Evolutionary conservation across 2,797 vertebrate genomes (phyloP), one percentile per base, ranked within the genome.

Genomic region (Lepus oiostolus): DNA sequence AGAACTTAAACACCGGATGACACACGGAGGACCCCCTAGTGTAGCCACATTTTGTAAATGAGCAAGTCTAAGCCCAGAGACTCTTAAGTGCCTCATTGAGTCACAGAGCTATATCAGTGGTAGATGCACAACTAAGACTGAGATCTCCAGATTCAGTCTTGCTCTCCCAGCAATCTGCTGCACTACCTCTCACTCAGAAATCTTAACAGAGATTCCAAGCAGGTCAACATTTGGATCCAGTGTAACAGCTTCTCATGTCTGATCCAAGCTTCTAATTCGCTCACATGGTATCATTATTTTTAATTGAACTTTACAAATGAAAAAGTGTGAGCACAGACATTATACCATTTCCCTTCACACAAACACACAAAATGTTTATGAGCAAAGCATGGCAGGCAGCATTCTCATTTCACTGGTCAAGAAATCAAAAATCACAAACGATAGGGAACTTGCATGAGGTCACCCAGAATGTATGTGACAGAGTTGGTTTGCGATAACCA

Each of bases 271-370:
- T 90, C 62, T 77, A 72, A 91, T 88, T 87, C 52, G 76, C 71
- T 90, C 62, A 35, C 30, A 67, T 71, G 50, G 42, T 60, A 83
- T 65, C 24, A 76, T 65, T 72, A 77, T 38, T 94, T 86, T 68
- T 88, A 26, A 52, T 14, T 93, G 30, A 85, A 76, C 26, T 77
- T 85, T n/a, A 80, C 26, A 94, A 67, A 14, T 90, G 52, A 76
- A 11, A 84, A 82, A 88, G 19, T 90, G 1, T 0, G 0, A 90
- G 9, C 2, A 8, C 19, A 84, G 67, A 90, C 38, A 83, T 80
- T 47, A 58, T 77, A 6, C 50, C 62, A 85, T 63, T 75, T 60
- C 2, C 62, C 21, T 90, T 77, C 35, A 35, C 4, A 67, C 70
- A 65, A 1, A 47, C 42, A 47, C 42, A 47, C 42, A 47, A 90